phyloP scores from a whole-genome alignment of 2,797 vertebrate genomes.

The Megalops cyprinoides region DNA sequence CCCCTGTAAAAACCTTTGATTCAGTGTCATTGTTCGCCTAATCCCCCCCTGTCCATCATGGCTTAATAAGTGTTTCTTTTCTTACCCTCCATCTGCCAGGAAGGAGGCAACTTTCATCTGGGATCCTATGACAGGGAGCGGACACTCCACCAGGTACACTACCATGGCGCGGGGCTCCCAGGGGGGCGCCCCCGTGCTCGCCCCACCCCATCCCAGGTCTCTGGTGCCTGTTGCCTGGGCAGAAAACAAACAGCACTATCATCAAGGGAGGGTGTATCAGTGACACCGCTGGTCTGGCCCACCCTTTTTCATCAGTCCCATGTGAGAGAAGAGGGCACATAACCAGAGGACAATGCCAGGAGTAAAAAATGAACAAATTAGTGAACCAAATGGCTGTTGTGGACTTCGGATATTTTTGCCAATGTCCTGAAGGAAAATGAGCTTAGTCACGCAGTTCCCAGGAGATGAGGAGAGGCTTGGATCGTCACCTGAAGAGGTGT shows the following conservation, averaged over 20 bases:
- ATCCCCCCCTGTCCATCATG: constrained; percentile 50
- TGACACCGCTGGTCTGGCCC: constrained; percentile 33
- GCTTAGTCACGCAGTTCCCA: too few relatives aligned
- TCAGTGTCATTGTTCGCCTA: constrained; percentile 50
- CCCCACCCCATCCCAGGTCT: not conserved
- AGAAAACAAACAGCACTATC: constrained; percentile 61
- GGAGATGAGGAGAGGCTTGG: too few relatives aligned
- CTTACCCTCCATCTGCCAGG: constrained; percentile 44
- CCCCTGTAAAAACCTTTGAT: constrained; percentile 48
- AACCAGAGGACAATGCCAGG: too few relatives aligned
- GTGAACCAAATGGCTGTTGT: too few relatives aligned
- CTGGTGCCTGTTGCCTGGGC: constrained; percentile 21
- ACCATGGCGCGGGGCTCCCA: not conserved
- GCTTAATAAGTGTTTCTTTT: constrained; percentile 46
- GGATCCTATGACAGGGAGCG: constrained; percentile 66
- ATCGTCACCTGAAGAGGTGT: too few relatives aligned
- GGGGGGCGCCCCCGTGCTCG: not conserved
- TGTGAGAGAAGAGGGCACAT: too few relatives aligned
- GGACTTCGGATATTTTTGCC: too few relatives aligned
- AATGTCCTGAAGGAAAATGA: too few relatives aligned
- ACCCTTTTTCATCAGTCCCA: too few relatives aligned
- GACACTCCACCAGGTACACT: constrained; percentile 42
- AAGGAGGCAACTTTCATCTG: constrained; percentile 65
- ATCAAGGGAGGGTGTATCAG: constrained; percentile 34
- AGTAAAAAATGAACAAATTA: too few relatives aligned